Conservation (phyloP, 2,888 invertebrate species). For the Dolomedes plantarius region DNA sequence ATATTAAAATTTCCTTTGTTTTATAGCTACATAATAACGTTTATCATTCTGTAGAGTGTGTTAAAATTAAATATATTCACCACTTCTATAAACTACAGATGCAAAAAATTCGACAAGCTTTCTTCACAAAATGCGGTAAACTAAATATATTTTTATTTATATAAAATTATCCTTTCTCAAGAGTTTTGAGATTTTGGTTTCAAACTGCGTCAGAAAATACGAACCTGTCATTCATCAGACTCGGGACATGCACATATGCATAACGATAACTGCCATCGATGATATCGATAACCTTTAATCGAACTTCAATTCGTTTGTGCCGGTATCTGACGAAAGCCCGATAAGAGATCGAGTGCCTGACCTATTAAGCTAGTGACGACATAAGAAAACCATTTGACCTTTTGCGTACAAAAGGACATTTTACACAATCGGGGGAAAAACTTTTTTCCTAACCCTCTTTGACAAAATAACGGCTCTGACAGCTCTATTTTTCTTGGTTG, state of each 20-base stretch:
- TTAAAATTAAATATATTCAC: too few relatives aligned
- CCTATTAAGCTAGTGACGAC: slow-evolving; percentile 27
- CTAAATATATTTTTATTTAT: too few relatives aligned
- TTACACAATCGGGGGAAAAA: slow-evolving; percentile 2
- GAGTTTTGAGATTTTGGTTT: too few relatives aligned
- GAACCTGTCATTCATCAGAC: background rate
- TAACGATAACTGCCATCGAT: slow-evolving; percentile 20
- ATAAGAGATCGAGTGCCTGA: slow-evolving; percentile 32
- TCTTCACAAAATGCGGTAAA: too few relatives aligned
- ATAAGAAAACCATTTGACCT: slow-evolving; percentile 25
- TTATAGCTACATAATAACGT: too few relatives aligned
- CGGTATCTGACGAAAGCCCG: background rate
- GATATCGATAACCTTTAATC: slow-evolving; percentile 26
- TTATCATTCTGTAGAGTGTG: too few relatives aligned
- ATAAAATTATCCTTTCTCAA: too few relatives aligned
- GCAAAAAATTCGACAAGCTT: too few relatives aligned
- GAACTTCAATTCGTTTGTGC: slow-evolving; percentile 18
- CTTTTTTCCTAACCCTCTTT: background rate
- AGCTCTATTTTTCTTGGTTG: background rate
- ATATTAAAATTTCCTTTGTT: too few relatives aligned
- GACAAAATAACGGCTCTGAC: background rate
- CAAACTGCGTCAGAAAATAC: too few relatives aligned
- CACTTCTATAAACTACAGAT: too few relatives aligned
- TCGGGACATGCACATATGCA: background rate
- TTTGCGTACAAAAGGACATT: slow-evolving; percentile 11